Base-by-base conservation (phyloP, 2,888 invertebrate genomes). In the Mythimna loreyi region DNA sequence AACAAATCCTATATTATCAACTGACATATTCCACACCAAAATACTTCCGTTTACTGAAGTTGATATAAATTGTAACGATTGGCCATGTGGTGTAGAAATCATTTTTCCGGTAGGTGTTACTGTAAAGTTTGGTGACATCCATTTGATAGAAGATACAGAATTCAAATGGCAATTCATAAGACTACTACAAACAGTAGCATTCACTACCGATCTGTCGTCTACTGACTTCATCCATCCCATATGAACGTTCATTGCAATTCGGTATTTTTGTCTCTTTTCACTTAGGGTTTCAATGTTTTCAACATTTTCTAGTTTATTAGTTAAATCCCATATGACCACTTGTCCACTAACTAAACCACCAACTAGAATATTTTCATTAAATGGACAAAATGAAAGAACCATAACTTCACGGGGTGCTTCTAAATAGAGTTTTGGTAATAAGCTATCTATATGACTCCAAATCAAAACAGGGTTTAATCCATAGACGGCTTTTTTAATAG, bases 341-440 rank as follows among this genome's bases (percentile, higher is more conserved):
- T 97, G 97, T 1, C 98, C 98, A 87, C 97, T 98, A 3, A 94
- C 92, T 67, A 97, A 97, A 7, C 98, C 98, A 8, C 98, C 98
- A 53, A 98, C 86, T 33, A 98, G 87, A 58, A 98, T 87, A 86
- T 97, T 97, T 72, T 97, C 97, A 85, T 98, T 94, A 73, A 96
- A 96, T 0, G 97, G 97, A 85, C 97, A 98, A 89, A 97, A 97
- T 0, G 97, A 96, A 13, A 98, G 89, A 0, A 94, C 90, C 43
- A 96, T 96, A 0, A 98, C 96, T 91, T 97, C 97, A 50, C 97
- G 94, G 0, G 97, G 96, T 5, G 97, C 94, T 87, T 97, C 97
- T 63, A 98, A 95, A 81, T 97, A 96, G 52, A 98, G 90, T 92
- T 97, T 98, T 25, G 97, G 97, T 33, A 96, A 92, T 3, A 98